These are phyloP conservation scores for Pseudomyrmex flavicornis DNA, from an alignment of 1,140 invertebrate species.

Conservation along the genomic window DNA sequence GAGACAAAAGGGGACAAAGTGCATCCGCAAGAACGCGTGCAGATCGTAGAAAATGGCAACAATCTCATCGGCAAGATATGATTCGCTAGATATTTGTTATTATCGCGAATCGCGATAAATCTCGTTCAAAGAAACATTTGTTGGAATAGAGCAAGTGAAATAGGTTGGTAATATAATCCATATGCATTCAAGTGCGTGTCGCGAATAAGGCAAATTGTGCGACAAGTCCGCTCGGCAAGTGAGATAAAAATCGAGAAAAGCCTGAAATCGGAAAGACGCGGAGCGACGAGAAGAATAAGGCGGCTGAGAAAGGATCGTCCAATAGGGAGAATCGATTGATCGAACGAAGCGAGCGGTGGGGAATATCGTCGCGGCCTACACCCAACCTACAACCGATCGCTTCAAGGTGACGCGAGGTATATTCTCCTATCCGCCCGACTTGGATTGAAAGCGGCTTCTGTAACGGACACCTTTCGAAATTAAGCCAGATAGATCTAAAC, in stretches of 20 bases:
- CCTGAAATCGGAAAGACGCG: slow-evolving; percentile 41
- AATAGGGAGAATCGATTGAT: slow-evolving; percentile 64
- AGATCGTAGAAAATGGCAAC: neutral
- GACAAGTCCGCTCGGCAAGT: slow-evolving; percentile 34
- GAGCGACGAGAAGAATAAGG: slow-evolving; percentile 29
- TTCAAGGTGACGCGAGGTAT: slow-evolving; percentile 71
- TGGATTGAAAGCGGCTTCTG: slow-evolving; percentile 29
- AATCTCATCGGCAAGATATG: slow-evolving; percentile 8
- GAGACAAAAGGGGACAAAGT: neutral
- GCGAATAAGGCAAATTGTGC: slow-evolving; percentile 40
- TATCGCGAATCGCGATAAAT: slow-evolving; percentile 31
- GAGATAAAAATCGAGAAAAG: slow-evolving; percentile 53
- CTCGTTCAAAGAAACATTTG: slow-evolving; percentile 1
- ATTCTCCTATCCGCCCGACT: slow-evolving; percentile 32
- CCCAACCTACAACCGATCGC: slow-evolving; percentile 69
- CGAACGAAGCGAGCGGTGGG: slow-evolving; percentile 43
- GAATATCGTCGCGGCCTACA: slow-evolving; percentile 67
- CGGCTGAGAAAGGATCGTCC: slow-evolving; percentile 63
- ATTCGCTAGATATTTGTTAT: neutral
- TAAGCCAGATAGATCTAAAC: slow-evolving; percentile 39
- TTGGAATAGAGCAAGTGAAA: slow-evolving; percentile 7
- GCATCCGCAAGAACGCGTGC: neutral
- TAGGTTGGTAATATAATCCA: slow-evolving; percentile 16
- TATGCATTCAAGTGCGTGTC: slow-evolving; percentile 13
- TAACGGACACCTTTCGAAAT: slow-evolving; percentile 53